Conservation (phyloP, 30 jellyfish, hydroid and myxozoan genomes). For the Pseudorhiza aurosa region DNA sequence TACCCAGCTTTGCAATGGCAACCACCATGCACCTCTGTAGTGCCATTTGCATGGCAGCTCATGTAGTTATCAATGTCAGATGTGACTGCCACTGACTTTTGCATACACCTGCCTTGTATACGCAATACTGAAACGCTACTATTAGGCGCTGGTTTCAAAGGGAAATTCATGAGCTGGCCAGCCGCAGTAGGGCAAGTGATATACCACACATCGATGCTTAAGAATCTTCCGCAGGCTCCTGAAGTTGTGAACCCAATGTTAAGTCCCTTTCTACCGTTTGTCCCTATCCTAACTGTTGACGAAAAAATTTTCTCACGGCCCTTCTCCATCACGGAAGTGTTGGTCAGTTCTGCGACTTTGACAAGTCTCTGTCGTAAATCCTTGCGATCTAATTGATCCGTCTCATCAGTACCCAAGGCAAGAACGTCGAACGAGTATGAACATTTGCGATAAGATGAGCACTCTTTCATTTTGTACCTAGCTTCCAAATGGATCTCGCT, state of each 20-base stretch:
- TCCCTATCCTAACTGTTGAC: neutral
- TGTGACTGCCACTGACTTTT: conserved; percentile 16
- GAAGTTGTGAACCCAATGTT: conserved; percentile 27
- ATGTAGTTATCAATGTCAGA: conserved; percentile 14
- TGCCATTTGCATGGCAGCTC: conserved; percentile 71
- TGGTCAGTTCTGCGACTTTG: neutral
- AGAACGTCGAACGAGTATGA: neutral
- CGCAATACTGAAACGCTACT: neutral
- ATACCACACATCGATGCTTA: conserved; percentile 1
- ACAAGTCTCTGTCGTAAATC: neutral
- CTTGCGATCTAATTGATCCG: neutral
- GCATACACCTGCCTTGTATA: conserved; percentile 45
- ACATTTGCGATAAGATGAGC: conserved; percentile 7
- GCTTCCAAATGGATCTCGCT: neutral
- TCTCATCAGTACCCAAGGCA: neutral
- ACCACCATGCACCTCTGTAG: conserved; percentile 51
- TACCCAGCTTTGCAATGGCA: conserved; percentile 76
- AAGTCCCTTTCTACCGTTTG: conserved; percentile 31
- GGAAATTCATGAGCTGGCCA: conserved; percentile 40
- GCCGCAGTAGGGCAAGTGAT: conserved; percentile 58
- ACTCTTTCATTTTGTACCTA: neutral
- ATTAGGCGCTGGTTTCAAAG: conserved; percentile 56
- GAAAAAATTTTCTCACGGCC: neutral
- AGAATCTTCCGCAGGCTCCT: conserved; percentile 37
- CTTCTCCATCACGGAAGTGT: neutral